Conservation (phyloP, 2,888 invertebrate genomes). For the Mellilla xanthometata region DNA sequence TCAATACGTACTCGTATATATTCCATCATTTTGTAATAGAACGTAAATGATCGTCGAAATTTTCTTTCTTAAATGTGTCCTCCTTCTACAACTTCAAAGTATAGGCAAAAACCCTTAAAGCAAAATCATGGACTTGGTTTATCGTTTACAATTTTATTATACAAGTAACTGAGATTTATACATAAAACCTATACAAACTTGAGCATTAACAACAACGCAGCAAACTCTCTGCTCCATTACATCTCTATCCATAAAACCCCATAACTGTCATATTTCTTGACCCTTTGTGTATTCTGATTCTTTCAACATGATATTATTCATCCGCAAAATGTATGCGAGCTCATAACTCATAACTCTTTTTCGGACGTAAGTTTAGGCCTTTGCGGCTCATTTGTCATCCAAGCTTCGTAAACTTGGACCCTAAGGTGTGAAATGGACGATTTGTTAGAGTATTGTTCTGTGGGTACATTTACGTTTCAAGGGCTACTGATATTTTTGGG, state of each 20-base stretch:
- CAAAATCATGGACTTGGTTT: too few relatives aligned
- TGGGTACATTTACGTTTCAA: constrained; percentile 25
- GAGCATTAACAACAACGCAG: constrained; percentile 9
- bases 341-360: constrained; percentile 60
- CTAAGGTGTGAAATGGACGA: constrained; percentile 34
- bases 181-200: too few relatives aligned
- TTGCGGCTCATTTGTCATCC: constrained; percentile 50
- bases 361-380: constrained; percentile 37
- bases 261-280: constrained; percentile 34
- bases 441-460: constrained; percentile 37
- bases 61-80: too few relatives aligned
- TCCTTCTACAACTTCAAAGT: too few relatives aligned
- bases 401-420: constrained; percentile 34
- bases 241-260: constrained; percentile 15
- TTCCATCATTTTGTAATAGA: too few relatives aligned
- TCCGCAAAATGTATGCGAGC: constrained; percentile 48
- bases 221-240: too few relatives aligned
- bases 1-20: too few relatives aligned
- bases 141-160: too few relatives aligned
- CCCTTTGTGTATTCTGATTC: constrained; percentile 43
- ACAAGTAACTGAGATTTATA: too few relatives aligned
- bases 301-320: constrained; percentile 48
- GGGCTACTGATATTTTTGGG: too few relatives aligned
- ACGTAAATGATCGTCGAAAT: too few relatives aligned
- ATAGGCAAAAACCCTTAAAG: too few relatives aligned